These are phyloP conservation scores for Rhogogaster chlorosoma DNA, from an alignment of 2,888 invertebrate genomes.

Conservation along the genomic window DNA sequence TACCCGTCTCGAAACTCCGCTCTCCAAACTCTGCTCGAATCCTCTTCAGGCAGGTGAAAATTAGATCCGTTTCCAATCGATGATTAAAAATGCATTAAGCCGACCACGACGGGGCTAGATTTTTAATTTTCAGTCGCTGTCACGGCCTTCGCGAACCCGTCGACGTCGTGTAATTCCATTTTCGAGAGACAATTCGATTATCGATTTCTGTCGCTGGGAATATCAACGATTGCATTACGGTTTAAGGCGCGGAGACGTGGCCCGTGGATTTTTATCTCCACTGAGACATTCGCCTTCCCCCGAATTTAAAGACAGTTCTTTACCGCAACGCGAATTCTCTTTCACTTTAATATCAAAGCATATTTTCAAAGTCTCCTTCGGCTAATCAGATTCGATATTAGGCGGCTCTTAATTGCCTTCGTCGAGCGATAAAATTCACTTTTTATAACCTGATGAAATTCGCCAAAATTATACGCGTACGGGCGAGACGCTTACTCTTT, in stretches of 20 bases:
- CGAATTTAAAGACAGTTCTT: not conserved
- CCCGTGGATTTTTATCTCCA: not conserved
- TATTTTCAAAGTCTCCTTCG: not conserved
- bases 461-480: not conserved
- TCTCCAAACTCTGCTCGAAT: not conserved
- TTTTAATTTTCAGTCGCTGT: constrained; percentile 28
- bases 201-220: constrained; percentile 36
- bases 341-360: not conserved
- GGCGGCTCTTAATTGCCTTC: not conserved
- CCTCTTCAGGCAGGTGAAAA: not conserved
- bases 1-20: not conserved
- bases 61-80: constrained; percentile 22
- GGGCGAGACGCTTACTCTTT: not conserved
- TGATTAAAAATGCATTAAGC: constrained; percentile 39
- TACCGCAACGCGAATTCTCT: not conserved
- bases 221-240: constrained; percentile 31
- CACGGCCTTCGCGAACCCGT: constrained; percentile 20
- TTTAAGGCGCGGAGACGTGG: not conserved
- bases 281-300: not conserved
- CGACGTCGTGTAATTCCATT: constrained; percentile 39
- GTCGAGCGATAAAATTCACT: not conserved
- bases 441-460: not conserved
- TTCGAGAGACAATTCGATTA: constrained; percentile 32
- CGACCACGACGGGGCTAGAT: not conserved
- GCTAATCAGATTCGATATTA: not conserved